Conservation (phyloP, 2,888 invertebrate genomes). For the Entomobrya multifasciata region DNA sequence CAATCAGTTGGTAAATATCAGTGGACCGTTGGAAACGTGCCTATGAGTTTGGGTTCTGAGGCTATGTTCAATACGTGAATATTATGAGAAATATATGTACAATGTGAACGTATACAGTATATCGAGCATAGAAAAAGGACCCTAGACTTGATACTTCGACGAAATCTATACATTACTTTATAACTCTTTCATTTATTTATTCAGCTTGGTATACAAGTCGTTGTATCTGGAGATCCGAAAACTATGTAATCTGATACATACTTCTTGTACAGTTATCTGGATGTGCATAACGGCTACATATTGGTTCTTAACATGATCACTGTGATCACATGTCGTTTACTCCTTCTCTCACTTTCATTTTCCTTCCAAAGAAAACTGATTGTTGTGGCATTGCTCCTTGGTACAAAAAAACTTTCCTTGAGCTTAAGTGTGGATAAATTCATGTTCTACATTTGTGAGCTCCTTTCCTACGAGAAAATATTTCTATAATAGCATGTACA, state of each 20-base stretch:
- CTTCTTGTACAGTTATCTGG: not conserved
- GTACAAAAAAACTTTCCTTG: no score
- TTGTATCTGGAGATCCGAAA: no score
- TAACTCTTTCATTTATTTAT: no score
- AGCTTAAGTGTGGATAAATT: no score
- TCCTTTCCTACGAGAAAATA: not conserved
- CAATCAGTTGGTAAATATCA: conserved; percentile 47
- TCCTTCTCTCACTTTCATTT: conserved; percentile 2
- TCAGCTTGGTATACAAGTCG: no score
- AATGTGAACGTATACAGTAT: not conserved
- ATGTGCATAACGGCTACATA: not conserved
- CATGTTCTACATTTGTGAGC: not conserved
- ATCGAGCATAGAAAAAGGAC: not conserved
- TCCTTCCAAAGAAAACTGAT: no score
- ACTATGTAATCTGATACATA: conserved; percentile 28
- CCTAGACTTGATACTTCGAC: no score
- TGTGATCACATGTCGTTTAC: conserved; percentile 48
- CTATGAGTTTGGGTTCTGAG: not conserved
- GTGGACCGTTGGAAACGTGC: conserved; percentile 6
- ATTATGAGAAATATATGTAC: not conserved
- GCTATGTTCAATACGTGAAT: no score
- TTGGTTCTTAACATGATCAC: conserved; percentile 30
- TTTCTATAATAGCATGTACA: no score
- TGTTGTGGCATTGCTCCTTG: no score
- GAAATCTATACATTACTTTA: no score